Conservation (phyloP, 2,888 invertebrate genomes). For the Leucania comma region DNA sequence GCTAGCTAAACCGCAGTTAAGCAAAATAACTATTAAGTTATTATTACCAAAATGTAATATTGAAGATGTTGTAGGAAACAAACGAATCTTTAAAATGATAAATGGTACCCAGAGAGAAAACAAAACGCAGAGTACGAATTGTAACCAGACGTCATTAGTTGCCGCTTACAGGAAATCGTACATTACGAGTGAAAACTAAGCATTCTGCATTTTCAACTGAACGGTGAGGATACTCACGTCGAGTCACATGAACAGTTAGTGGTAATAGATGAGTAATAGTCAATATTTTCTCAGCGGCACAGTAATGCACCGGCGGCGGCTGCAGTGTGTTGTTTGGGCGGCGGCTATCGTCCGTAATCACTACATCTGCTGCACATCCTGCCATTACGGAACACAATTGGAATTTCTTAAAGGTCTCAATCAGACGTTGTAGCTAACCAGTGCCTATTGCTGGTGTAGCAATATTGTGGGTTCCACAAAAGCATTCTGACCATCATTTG, state of each 20-base stretch:
- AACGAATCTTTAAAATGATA: slow-evolving; percentile 64
- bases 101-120: slow-evolving; percentile 71
- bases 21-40: slow-evolving; percentile 25
- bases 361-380: slow-evolving; percentile 38
- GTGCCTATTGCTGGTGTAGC: not conserved
- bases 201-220: slow-evolving; percentile 73
- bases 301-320: slow-evolving; percentile 21
- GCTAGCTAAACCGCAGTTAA: slow-evolving; percentile 19
- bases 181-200: slow-evolving; percentile 76
- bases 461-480: not conserved
- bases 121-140: slow-evolving; percentile 64
- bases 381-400: slow-evolving; percentile 34
- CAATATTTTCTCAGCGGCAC: slow-evolving; percentile 47
- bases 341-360: slow-evolving; percentile 46
- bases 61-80: slow-evolving; percentile 47
- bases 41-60: slow-evolving; percentile 35
- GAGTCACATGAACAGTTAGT: slow-evolving; percentile 45
- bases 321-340: slow-evolving; percentile 26
- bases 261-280: slow-evolving; percentile 47
- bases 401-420: slow-evolving; percentile 38
- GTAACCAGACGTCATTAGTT: slow-evolving; percentile 73
- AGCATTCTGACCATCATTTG: not conserved
- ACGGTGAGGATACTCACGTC: slow-evolving; percentile 59
- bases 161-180: slow-evolving; percentile 72
- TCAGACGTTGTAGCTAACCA: not conserved